Base-by-base conservation (phyloP, 2,888 invertebrate species). In the Caenorhabditis becei region DNA sequence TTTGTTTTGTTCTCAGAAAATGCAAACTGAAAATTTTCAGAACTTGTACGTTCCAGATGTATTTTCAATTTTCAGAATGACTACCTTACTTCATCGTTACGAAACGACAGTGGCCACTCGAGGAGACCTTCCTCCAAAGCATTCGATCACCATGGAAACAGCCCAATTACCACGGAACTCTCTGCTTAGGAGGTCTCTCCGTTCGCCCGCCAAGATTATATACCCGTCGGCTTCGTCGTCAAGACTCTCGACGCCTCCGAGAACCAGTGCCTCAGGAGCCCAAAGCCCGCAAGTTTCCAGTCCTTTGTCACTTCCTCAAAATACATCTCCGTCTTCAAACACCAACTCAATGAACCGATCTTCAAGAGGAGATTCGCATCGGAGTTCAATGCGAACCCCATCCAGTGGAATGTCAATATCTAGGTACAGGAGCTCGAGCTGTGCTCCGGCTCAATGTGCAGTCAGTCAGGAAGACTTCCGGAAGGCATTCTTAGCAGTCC, bases 381-480 rank as follows among this genome's bases (percentile, higher is more conserved):
- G 80, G 4, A 69, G 66, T 11, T 56, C 74, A 0, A 20, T 65
- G 11, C 18, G 74, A 16, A 66, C 67, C 1, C 67, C 79, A 0
- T 56, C 77, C 1, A 7, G 5, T 32, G 63, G 63, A 49, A 70
- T 80, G 69, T 65, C 65, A 0, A 8, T 80, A 5, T 74, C 80
- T 0, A 63, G 80, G 24, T 70, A 75, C 54, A 41, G 80, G 20
- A 69, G 67, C 18, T 75, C 74, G 11, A 75, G 74, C 47, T 70
- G 74, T 70, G 80, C 80, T 14, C 80, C 77, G 14, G 71, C 62
- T 16, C 66, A 63, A 23, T 63, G 56, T 53, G 77, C 80, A 3
- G 78, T 85, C 1, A 78, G 72, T 32, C 67, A 80, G 28, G 85
- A 85, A 11, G 85, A 85, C 41, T 74, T 85, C 47, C 56, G 75